A percentile compares a stretch with the other conserved stretches of the same genome.
These are phyloP conservation scores for Allobates femoralis DNA, from an alignment of 2,797 vertebrate species.

Conservation along the genomic window DNA sequence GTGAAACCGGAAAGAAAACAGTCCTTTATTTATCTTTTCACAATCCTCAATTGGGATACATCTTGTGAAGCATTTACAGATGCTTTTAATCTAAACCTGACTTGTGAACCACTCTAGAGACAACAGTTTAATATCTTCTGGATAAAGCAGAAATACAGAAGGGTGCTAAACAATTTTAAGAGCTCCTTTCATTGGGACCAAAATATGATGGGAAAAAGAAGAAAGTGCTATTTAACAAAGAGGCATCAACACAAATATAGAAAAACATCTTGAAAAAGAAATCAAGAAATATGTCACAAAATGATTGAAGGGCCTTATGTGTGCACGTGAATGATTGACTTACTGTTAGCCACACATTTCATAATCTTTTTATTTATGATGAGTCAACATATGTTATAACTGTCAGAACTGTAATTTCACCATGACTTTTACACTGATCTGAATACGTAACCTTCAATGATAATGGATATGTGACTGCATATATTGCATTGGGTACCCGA, in stretches of 20 bases:
- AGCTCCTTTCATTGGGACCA: not conserved
- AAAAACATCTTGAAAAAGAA: too few species aligned
- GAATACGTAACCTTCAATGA: too few species aligned
- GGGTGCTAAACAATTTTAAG: not conserved
- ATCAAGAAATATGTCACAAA: not conserved
- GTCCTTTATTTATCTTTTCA: slow-evolving; percentile 66
- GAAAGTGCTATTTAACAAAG: not conserved
- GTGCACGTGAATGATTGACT: not conserved
- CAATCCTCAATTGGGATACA: slow-evolving; percentile 52
- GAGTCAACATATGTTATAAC: not conserved
- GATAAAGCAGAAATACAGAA: not conserved
- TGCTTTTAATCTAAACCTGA: slow-evolving; percentile 62
- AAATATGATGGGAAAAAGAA: not conserved
- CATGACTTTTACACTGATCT: not conserved
- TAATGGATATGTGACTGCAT: too few species aligned
- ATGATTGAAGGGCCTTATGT: not conserved
- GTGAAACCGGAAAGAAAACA: slow-evolving; percentile 59
- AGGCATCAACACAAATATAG: too few species aligned
- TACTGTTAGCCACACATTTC: not conserved
- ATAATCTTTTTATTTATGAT: not conserved
- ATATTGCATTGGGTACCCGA: not conserved
- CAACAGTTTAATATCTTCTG: slow-evolving; percentile 49
- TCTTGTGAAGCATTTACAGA: slow-evolving; percentile 60
- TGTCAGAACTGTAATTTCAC: not conserved
- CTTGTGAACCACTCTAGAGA: slow-evolving; percentile 51